A percentile compares a stretch with the other conserved stretches of the same genome.
Evolutionary conservation across 2,888 invertebrate species (phyloP).

Genomic region (Aelia acuminata): DNA sequence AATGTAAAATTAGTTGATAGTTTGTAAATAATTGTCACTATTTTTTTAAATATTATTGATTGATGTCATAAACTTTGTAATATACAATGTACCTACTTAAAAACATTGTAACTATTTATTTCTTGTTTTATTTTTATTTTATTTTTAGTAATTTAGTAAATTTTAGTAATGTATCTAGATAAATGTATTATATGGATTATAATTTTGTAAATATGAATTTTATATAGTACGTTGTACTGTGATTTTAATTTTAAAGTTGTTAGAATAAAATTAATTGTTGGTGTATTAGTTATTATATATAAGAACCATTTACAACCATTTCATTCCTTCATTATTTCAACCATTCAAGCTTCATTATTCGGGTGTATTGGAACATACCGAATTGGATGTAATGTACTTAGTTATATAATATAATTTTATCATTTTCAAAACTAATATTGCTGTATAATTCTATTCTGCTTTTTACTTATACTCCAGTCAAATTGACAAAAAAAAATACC

Average conservation of each 20-base stretch:
- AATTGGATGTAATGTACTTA: no score
- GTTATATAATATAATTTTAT: no score
- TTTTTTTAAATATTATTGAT: neutral
- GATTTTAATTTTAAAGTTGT: constrained; percentile 26
- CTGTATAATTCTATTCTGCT: no score
- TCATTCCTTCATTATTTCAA: no score
- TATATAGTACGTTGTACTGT: constrained; percentile 22
- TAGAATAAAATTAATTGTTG: constrained; percentile 24
- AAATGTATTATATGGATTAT: constrained; percentile 27
- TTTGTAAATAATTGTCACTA: constrained; percentile 10
- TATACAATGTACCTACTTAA: neutral
- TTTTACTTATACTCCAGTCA: no score
- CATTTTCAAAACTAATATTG: no score
- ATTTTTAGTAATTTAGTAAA: neutral
- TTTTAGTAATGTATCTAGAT: neutral
- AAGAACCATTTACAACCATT: neutral
- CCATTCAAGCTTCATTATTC: neutral
- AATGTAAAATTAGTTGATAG: neutral
- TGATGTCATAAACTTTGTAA: neutral
- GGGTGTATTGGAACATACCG: no score
- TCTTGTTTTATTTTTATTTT: neutral
- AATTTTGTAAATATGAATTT: constrained; percentile 46
- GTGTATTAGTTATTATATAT: neutral
- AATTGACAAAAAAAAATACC: no score
- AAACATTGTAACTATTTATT: constrained; percentile 37